Evolutionary conservation across 2,797 vertebrate genomes (phyloP), one percentile per base, ranked within the genome.

Genomic region (Sebastes oblongus): DNA sequence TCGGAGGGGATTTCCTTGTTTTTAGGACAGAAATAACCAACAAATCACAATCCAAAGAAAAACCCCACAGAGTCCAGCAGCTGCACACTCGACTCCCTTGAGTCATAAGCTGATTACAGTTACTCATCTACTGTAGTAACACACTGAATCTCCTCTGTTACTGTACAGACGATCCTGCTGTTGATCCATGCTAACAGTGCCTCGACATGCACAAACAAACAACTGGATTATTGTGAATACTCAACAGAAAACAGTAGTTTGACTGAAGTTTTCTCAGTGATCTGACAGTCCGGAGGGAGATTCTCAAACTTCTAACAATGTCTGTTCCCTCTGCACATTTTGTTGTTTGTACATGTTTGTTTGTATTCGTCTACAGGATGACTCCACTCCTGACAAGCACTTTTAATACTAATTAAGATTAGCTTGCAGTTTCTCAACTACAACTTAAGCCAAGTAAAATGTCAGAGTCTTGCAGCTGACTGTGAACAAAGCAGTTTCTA

Each of bases 101-200:
- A 42, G 22, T 14, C 20, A 10, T 82, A 77, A 83, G 82, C 85
- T 69, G 85, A 81, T 83, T 75, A 88, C 72, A 27, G 59, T 34
- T 50, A 42, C 52, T 81, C 30, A 52, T 75, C 20, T 12, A 8
- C 69, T 71, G 77, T 61, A 34, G 59, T 70, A 67, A 56, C 62
- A 72, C 68, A 8, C 22, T 64, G 75, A 61, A 12, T 25, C 39
- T 80, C 60, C 8, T 39, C 22, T 10, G 4, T 46, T 18, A 46
- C 22, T 18, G 36, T 52, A n/a, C 65, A 24, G 54, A 52, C 2
- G 4, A 59, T 55, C 64, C 70, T 68, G 64, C 52, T 39, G 42
- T 25, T 50, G 54, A 68, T 58, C 72, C 9, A 50, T 4, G 56
- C 56, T 14, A 29, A 20, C 58, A 25, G 24, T 3, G 16, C 42